Evolutionary conservation across 64 coral and sea anemone genomes (phyloP), one percentile per base, ranked within the genome.

Genomic region (Anthopleura sola): DNA sequence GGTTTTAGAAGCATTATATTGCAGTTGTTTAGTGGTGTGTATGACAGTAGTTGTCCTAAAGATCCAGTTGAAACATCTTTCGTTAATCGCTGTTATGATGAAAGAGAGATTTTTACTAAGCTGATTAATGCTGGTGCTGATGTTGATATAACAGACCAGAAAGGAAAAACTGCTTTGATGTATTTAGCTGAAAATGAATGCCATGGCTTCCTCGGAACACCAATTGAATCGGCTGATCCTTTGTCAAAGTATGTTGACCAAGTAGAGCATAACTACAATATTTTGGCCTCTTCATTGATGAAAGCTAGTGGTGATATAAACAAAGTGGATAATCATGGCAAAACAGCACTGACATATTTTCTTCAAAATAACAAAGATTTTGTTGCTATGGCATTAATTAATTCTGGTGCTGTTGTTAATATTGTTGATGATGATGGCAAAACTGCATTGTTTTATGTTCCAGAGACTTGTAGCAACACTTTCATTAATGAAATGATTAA

Each of bases 261-360:
- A 0, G 33, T 34, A 62, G 2, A 62, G 24, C 21, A 62, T 4
- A 10, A 26, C 58, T 62, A 62, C 23, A 62, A 62, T 20, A 62
- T 9, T 23, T 2, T 62, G 58, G n/a, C 58, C n/a, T 62, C 58
- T 62, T 21, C 23, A n/a, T 26, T 62, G 23, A 26, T 62, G 11
- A 62, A 62, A 26, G 58, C 58, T 8, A n/a, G 58, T 62, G 58
- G 21, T n/a, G 58, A 62, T 62, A 26, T 62, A 26, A 62, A 62
- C 24, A 62, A 62, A 62, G 23, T 62, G 3, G 58, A 62, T 62
- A 62, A 62, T 62, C 23, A 62, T 23, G 58, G 58, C 21, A 62
- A 62, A 62, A 62, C 58, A 62, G 58, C 58, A 62, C 24, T 62
- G 58, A 26, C 58, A 62, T 62, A 62, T 62, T 62, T 62, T 62